Base-by-base conservation (phyloP, 2,797 vertebrate genomes). In the Peromyscus nudipes region DNA sequence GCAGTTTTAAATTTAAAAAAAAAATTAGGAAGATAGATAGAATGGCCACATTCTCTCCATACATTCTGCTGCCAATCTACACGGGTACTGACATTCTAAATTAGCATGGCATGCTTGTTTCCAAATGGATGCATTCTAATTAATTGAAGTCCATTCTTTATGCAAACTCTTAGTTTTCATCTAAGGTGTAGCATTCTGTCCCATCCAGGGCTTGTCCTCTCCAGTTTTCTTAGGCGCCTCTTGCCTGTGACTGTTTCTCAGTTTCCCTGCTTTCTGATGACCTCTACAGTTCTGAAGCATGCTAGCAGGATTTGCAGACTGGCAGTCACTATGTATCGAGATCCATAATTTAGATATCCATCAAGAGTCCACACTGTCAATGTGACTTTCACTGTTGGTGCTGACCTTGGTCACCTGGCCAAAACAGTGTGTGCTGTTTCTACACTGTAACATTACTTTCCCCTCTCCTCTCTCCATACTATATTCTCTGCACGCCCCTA, bases 1-100 rank as follows among this genome's bases (percentile, higher is more conserved):
- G 43, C 7, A 81, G n/a, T 17, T 97, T 92, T 55, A 77, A 89
- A 67, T 73, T 73, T 84, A 40, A 2, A 46, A 31, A 64, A 87
- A 92, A 76, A n/a, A 57, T 65, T 40, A 60, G 55, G 55, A 89
- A n/a, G n/a, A n/a, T n/a, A 71, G 16, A 34, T 0, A 52, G 17
- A 21, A 77, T 19, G 52, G n/a, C 73, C 21, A 67, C 7, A 81
- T 62, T 55, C 12, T 86, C 43, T 21, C 37, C 6, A 23, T 31
- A 89, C 17, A 43, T 40, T 75, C 40, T 69, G 19, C 9, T 88
- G 85, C 55, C 73, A 25, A 4, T 43, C 73, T 37, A n/a, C 40
- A 12, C 55, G 60, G 31, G 23, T 27, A 77, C 49, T 55, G 83
- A 49, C 34, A 12, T n/a, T 64, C 52, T 88, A 34, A 14, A 49